Percentiles rank a stretch among this genome's conserved stretches.
These are phyloP conservation scores for Albula goreensis DNA, from an alignment of 2,113 vertebrate species.

Conservation along the genomic window DNA sequence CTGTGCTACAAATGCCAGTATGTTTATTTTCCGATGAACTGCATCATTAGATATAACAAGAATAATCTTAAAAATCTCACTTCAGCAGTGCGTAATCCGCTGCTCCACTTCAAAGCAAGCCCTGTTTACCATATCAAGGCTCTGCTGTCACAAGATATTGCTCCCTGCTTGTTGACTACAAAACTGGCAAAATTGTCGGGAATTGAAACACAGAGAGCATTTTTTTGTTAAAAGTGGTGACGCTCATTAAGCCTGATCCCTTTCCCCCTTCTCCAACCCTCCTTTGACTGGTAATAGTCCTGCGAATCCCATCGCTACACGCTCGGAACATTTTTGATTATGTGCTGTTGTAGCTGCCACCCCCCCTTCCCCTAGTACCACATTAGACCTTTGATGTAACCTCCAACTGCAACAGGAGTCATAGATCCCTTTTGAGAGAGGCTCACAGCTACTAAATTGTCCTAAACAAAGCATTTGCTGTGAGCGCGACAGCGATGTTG, in stretches of 20 bases:
- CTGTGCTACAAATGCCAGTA: slow-evolving; percentile 49
- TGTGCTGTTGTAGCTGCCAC: slow-evolving; percentile 20
- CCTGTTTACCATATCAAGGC: slow-evolving; percentile 60
- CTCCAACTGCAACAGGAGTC: slow-evolving; percentile 22
- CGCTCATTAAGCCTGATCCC: slow-evolving; percentile 50
- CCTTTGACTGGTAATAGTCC: slow-evolving; percentile 38
- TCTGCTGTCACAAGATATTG: slow-evolving; percentile 52
- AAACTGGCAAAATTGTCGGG: slow-evolving; percentile 52
- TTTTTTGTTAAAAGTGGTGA: slow-evolving; percentile 55
- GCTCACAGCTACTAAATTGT: neutral
- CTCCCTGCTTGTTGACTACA: slow-evolving; percentile 51
- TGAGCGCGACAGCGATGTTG: neutral
- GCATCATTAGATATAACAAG: slow-evolving; percentile 59
- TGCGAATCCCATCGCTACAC: slow-evolving; percentile 39
- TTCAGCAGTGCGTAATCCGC: slow-evolving; percentile 53
- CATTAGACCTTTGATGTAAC: slow-evolving; percentile 36
- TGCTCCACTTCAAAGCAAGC: slow-evolving; percentile 54
- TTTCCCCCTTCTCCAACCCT: slow-evolving; percentile 33
- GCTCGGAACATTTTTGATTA: slow-evolving; percentile 38
- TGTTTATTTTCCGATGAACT: slow-evolving; percentile 54
- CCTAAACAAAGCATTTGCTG: neutral
- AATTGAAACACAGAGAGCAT: slow-evolving; percentile 50
- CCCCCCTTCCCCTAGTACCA: neutral
- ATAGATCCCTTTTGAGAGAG: slow-evolving; percentile 9
- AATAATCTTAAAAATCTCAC: slow-evolving; percentile 60